These are phyloP conservation scores for Elegia similella DNA, from an alignment of 2,888 invertebrate genomes.

Conservation along the genomic window DNA sequence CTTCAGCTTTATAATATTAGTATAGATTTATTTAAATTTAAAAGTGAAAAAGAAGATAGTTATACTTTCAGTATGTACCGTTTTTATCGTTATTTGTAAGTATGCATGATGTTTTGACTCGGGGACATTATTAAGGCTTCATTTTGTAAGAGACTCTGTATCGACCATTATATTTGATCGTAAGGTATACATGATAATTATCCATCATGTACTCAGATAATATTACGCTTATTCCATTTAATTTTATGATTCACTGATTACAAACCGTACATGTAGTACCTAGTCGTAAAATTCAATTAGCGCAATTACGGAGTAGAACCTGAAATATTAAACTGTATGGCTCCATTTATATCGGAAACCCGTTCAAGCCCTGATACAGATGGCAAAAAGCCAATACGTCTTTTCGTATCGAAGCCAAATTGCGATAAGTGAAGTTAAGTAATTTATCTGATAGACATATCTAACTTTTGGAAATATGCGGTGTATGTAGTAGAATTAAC, in stretches of 20 bases:
- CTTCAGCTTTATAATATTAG: too few relatives aligned
- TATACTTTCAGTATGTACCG: too few relatives aligned
- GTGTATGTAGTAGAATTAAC: too few relatives aligned
- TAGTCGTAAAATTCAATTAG: background rate
- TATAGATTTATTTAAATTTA: too few relatives aligned
- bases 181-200: too few relatives aligned
- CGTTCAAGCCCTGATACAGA: conserved; percentile 3
- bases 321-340: conserved; percentile 13
- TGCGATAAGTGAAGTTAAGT: conserved; percentile 9
- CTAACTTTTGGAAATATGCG: too few relatives aligned
- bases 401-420: conserved; percentile 19
- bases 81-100: too few relatives aligned
- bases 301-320: background rate
- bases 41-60: too few relatives aligned
- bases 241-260: background rate
- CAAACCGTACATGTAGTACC: background rate
- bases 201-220: background rate
- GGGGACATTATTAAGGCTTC: too few relatives aligned
- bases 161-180: too few relatives aligned
- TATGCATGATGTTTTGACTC: too few relatives aligned
- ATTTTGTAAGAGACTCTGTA: too few relatives aligned
- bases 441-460: background rate
- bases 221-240: background rate
- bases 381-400: conserved; percentile 22
- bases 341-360: conserved; percentile 13